Percentiles rank a stretch among this genome's conserved stretches.
These are phyloP conservation scores for Myotis daubentonii DNA, from an alignment of 2,797 vertebrate genomes.

Conservation along the genomic window DNA sequence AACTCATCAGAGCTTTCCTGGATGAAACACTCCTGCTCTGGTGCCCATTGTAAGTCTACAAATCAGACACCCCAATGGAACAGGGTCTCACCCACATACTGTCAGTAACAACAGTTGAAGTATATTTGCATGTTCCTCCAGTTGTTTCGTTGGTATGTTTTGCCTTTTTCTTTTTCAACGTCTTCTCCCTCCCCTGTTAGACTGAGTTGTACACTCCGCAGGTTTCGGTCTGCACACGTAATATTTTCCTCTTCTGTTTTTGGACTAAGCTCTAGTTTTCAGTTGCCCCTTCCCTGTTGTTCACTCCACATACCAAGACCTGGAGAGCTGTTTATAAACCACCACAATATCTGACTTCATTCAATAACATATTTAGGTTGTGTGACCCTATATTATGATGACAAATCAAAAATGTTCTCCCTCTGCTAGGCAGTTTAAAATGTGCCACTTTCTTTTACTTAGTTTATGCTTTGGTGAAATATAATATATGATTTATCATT, in stretches of 20 bases:
- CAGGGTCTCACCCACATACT: no score
- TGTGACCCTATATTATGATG: not conserved
- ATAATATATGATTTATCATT: not conserved
- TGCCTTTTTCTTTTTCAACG: not conserved
- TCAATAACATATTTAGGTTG: not conserved
- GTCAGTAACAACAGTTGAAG: not conserved
- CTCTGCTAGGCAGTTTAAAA: not conserved
- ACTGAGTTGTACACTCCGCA: not conserved
- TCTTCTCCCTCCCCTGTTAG: not conserved
- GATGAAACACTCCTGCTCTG: not conserved
- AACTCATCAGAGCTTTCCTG: not conserved
- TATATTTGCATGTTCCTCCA: not conserved
- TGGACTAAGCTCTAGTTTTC: not conserved
- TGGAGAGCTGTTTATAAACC: not conserved
- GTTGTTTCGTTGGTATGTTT: not conserved
- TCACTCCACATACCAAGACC: not conserved
- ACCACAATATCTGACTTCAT: not conserved
- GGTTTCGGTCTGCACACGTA: not conserved
- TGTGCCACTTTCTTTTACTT: not conserved
- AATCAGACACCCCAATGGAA: not conserved
- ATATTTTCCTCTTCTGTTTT: not conserved
- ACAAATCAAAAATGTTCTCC: not conserved
- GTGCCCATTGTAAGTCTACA: not conserved
- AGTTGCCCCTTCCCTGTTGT: not conserved
- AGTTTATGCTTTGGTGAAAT: not conserved